These are phyloP conservation scores for Delichon dasypus DNA, from an alignment of 2,797 vertebrate species.

Conservation along the genomic window DNA sequence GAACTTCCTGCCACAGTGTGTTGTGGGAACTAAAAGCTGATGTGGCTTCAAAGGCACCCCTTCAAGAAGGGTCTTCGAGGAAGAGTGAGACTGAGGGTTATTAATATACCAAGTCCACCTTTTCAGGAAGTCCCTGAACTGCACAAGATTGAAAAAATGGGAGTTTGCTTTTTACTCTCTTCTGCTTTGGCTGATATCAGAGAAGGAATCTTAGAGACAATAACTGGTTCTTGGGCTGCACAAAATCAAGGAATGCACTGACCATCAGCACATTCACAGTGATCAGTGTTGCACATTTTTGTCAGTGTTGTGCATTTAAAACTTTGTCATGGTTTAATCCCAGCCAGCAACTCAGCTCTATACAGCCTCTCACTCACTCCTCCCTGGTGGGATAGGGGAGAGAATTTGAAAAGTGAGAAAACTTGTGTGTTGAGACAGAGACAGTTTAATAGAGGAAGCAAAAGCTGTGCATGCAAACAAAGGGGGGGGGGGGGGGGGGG, in stretches of 20 bases:
- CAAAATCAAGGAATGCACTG: neutral
- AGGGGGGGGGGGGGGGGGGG: too few species aligned
- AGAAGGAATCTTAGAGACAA: neutral
- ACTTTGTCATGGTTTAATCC: neutral
- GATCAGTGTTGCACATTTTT: neutral
- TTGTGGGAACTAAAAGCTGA: conserved; percentile 12
- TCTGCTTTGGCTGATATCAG: neutral
- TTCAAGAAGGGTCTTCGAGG: neutral
- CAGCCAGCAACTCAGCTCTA: neutral
- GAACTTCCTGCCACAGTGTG: conserved; percentile 30
- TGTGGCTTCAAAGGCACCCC: conserved; percentile 15
- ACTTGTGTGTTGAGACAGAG: neutral
- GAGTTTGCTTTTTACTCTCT: neutral
- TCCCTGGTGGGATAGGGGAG: neutral
- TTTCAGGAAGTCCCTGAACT: conserved; percentile 5
- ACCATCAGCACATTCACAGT: neutral
- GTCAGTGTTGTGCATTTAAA: neutral
- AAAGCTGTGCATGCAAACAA: neutral
- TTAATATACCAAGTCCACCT: neutral
- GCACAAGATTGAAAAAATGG: neutral
- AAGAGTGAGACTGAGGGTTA: neutral
- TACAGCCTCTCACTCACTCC: neutral
- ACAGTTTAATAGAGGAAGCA: neutral
- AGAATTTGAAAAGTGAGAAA: neutral
- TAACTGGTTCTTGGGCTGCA: neutral